Percentiles rank a stretch among this genome's conserved stretches.
Conservation (phyloP, 2,797 vertebrate species). For the Agapornis canus region DNA sequence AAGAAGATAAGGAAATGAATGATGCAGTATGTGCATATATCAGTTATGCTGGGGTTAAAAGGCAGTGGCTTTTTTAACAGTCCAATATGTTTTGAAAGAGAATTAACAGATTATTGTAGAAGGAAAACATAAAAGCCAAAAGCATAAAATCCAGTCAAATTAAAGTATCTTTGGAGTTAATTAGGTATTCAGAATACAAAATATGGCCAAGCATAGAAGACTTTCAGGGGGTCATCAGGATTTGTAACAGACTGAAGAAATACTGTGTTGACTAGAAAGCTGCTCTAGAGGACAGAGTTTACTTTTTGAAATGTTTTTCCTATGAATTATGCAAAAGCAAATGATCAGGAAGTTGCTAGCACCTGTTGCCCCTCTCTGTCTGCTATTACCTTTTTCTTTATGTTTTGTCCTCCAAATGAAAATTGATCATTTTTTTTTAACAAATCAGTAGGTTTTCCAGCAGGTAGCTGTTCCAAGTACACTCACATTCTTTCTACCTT, state of each 20-base stretch:
- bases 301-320: not conserved
- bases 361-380: not conserved
- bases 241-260: not conserved
- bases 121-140: slow-evolving; percentile 4
- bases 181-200: not conserved
- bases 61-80: not conserved
- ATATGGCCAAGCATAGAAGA: not conserved
- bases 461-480: not conserved
- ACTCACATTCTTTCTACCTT: not conserved
- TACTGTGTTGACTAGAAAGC: not conserved
- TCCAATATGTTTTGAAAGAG: not conserved
- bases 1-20: not conserved
- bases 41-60: not conserved
- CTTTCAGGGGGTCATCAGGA: not conserved
- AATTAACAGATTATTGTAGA: not conserved
- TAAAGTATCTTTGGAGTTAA: slow-evolving; percentile 19
- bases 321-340: not conserved
- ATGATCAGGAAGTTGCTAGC: not conserved
- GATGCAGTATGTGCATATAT: not conserved
- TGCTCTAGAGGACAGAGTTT: not conserved
- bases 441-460: not conserved
- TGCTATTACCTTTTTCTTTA: not conserved
- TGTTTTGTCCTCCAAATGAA: not conserved
- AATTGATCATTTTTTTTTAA: not conserved
- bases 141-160: not conserved